Evolutionary conservation across 2,888 invertebrate species (phyloP).

Genomic region (Leucophora obtusa): DNA sequence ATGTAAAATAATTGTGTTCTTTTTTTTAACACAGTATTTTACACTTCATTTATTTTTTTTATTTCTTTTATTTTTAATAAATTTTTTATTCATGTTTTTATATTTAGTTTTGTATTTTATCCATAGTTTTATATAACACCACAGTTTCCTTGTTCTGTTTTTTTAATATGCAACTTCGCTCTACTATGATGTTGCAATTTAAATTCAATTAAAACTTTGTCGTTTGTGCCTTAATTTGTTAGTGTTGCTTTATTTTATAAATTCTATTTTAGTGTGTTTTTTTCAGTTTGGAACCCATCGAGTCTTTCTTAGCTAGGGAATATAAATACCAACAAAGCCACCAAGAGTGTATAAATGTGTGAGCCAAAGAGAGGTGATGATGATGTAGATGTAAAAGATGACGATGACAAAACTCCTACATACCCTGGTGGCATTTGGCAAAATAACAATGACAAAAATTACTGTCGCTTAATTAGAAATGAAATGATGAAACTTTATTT

Average conservation of each 20-base stretch:
- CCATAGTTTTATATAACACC: neutral
- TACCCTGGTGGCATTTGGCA: slow-evolving; percentile 55
- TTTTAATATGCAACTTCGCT: slow-evolving; percentile 4
- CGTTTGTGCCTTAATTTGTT: slow-evolving; percentile 65
- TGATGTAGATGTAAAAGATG: slow-evolving; percentile 21
- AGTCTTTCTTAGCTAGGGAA: slow-evolving; percentile 5
- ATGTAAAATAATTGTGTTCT: neutral
- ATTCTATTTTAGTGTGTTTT: slow-evolving; percentile 31
- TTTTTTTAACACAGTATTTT: neutral
- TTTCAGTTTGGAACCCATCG: slow-evolving; percentile 41
- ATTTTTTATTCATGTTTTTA: neutral
- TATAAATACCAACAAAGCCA: neutral
- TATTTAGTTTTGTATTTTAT: neutral
- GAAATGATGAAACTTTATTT: slow-evolving; percentile 65
- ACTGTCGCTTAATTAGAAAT: slow-evolving; percentile 68
- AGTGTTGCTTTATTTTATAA: slow-evolving; percentile 47
- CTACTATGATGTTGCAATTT: slow-evolving; percentile 64
- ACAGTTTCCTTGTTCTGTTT: slow-evolving; percentile 1
- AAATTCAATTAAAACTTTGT: slow-evolving; percentile 68
- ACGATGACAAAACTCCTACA: slow-evolving; percentile 36
- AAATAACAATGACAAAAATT: slow-evolving; percentile 68
- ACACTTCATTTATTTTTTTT: neutral
- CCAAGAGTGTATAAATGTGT: neutral
- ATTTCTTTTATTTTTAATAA: neutral
- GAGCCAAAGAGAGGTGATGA: neutral